These are phyloP conservation scores for Tiaroga cobitis DNA, from an alignment of 2,797 vertebrate genomes.

Conservation along the genomic window DNA sequence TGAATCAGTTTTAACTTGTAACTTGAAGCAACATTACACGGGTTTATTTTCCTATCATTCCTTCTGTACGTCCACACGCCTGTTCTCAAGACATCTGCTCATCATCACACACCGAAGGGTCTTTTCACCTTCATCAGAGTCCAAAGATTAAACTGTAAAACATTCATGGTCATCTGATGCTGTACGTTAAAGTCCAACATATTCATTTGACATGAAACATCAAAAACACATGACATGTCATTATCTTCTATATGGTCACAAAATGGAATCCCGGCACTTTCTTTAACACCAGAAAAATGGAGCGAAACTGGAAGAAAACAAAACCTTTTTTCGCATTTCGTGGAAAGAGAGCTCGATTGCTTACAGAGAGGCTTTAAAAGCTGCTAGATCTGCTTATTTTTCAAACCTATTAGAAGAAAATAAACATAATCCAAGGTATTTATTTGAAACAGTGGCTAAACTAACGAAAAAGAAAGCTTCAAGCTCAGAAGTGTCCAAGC, in stretches of 20 bases:
- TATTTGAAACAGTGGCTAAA: too few relatives aligned
- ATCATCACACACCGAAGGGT: constrained; percentile 59
- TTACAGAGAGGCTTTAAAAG: too few relatives aligned
- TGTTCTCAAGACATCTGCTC: constrained; percentile 63
- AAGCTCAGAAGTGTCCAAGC: too few relatives aligned
- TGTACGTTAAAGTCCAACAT: constrained; percentile 11
- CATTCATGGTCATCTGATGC: constrained; percentile 55
- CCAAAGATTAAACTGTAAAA: constrained; percentile 79
- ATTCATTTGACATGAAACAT: neutral
- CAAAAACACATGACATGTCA: neutral
- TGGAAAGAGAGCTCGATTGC: too few relatives aligned
- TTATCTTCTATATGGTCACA: neutral
- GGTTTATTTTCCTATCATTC: constrained; percentile 37
- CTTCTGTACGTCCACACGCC: constrained; percentile 27
- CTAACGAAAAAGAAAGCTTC: too few relatives aligned
- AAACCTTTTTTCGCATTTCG: too few relatives aligned
- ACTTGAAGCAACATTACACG: constrained; percentile 34
- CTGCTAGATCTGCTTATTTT: too few relatives aligned
- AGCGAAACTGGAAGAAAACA: too few relatives aligned
- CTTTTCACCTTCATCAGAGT: constrained; percentile 75
- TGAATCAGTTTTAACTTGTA: constrained; percentile 1
- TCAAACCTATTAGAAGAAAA: too few relatives aligned
- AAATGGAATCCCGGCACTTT: neutral
- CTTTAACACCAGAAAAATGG: too few relatives aligned
- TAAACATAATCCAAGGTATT: too few relatives aligned